A percentile compares a stretch with the other conserved stretches of the same genome.
These are phyloP conservation scores for Drosophila pegasa DNA, from an alignment of 2,888 invertebrate genomes.

Conservation along the genomic window DNA sequence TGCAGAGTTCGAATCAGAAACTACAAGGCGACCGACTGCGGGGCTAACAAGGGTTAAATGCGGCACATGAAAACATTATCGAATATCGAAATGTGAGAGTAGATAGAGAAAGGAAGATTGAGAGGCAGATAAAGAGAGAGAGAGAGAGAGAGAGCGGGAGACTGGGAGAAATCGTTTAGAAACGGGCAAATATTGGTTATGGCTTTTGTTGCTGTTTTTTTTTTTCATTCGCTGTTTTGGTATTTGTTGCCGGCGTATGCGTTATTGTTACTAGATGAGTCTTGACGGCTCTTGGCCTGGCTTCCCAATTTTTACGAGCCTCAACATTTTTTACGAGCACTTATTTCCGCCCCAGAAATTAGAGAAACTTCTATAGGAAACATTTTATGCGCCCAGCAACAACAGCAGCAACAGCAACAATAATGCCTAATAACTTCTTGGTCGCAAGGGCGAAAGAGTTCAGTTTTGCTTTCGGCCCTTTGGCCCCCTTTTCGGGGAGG, in stretches of 20 bases:
- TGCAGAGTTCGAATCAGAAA: conserved; percentile 40
- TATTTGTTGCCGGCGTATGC: conserved; percentile 19
- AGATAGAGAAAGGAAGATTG: neutral
- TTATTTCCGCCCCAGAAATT: conserved; percentile 82
- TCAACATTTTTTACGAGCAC: conserved; percentile 78
- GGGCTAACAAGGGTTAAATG: conserved; percentile 7
- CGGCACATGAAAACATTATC: conserved; percentile 68
- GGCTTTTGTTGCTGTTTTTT: conserved; percentile 5
- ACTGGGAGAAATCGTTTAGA: conserved; percentile 14
- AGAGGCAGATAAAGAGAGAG: neutral
- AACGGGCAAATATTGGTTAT: conserved; percentile 18
- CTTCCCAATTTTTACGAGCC: conserved; percentile 59
- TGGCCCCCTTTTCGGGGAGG: neutral
- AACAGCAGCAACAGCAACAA: conserved; percentile 7
- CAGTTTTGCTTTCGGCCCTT: conserved; percentile 7
- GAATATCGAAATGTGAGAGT: conserved; percentile 47
- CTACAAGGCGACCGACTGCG: conserved; percentile 29
- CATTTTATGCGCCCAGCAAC: conserved; percentile 45
- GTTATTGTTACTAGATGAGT: conserved; percentile 33
- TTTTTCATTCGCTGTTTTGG: neutral
- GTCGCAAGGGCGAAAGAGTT: conserved; percentile 37
- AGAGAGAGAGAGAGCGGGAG: neutral
- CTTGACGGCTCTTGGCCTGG: conserved; percentile 1
- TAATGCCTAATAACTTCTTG: conserved; percentile 54
- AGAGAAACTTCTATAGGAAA: conserved; percentile 63